A percentile compares a stretch with the other conserved stretches of the same genome.
These are phyloP conservation scores for Microcebus jonahi DNA, from an alignment of 2,113 vertebrate genomes.

Conservation along the genomic window DNA sequence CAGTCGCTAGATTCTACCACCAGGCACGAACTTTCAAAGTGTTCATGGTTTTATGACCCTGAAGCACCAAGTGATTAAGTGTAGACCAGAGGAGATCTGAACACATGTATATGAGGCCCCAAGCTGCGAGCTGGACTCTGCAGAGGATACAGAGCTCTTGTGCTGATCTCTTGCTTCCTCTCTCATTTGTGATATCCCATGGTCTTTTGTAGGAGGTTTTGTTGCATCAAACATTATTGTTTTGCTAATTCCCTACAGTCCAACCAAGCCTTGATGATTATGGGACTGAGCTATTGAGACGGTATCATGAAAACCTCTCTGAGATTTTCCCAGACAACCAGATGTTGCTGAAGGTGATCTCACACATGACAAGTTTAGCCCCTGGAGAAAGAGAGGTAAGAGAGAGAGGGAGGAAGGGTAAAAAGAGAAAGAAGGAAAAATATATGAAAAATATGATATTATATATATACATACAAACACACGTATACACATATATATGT, in stretches of 20 bases:
- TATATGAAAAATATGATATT: too few relatives aligned
- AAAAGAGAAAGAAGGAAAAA: neutral
- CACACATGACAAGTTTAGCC: slow-evolving; percentile 75
- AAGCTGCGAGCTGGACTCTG: neutral
- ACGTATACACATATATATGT: too few relatives aligned
- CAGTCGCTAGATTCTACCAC: neutral
- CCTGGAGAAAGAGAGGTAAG: slow-evolving; percentile 84
- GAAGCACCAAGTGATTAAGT: neutral
- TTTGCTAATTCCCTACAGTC: slow-evolving; percentile 67
- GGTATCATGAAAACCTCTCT: slow-evolving; percentile 78
- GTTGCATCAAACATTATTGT: neutral
- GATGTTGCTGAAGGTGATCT: slow-evolving; percentile 76
- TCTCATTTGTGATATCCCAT: neutral
- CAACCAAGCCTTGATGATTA: slow-evolving; percentile 74
- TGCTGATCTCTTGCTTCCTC: neutral
- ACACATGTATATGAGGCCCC: neutral
- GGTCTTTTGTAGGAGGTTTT: neutral
- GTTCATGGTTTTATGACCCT: neutral
- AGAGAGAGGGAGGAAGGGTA: neutral
- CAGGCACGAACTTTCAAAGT: neutral
- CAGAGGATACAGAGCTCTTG: neutral
- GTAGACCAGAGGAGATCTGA: neutral
- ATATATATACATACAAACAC: neutral
- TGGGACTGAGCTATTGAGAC: slow-evolving; percentile 81
- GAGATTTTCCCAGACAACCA: slow-evolving; percentile 79